phyloP scores from a whole-genome alignment of 2,797 vertebrate species.

The Helostoma temminkii region DNA sequence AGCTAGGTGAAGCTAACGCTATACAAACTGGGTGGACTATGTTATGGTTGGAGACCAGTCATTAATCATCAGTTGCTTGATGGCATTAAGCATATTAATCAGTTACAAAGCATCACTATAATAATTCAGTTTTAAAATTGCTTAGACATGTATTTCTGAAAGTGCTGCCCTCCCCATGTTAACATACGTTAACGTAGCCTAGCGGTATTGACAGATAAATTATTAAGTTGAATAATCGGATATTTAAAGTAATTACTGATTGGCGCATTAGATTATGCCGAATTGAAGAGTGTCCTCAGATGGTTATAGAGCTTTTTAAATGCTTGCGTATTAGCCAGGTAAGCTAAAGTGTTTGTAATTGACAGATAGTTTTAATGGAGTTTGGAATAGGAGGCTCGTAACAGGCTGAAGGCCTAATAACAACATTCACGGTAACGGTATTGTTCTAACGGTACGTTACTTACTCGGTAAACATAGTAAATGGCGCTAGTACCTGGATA shows the following conservation, averaged over 20 bases:
- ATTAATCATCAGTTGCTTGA: accelerated
- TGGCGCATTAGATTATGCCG: background rate
- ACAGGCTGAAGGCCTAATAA: conserved; percentile 36
- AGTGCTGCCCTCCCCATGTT: background rate
- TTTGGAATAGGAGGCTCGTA: conserved; percentile 1
- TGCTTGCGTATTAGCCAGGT: background rate
- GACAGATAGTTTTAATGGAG: background rate
- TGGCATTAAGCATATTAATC: too few species aligned
- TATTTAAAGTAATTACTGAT: background rate
- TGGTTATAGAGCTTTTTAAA: accelerated
- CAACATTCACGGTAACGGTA: background rate
- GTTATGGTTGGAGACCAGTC: background rate
- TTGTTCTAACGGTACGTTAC: background rate
- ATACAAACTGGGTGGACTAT: background rate
- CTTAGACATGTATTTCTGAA: background rate
- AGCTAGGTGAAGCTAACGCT: conserved; percentile 12
- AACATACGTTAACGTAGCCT: background rate
- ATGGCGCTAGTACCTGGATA: accelerated
- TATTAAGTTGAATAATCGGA: background rate
- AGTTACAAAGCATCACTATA: too few species aligned
- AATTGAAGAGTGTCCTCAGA: background rate
- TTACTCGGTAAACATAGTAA: background rate
- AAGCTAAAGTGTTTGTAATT: background rate
- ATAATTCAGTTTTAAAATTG: background rate
- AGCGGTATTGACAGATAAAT: too few species aligned